A percentile compares a stretch with the other conserved stretches of the same genome.
Conservation (phyloP, 2,888 invertebrate species). For the Thymelicus lineola region DNA sequence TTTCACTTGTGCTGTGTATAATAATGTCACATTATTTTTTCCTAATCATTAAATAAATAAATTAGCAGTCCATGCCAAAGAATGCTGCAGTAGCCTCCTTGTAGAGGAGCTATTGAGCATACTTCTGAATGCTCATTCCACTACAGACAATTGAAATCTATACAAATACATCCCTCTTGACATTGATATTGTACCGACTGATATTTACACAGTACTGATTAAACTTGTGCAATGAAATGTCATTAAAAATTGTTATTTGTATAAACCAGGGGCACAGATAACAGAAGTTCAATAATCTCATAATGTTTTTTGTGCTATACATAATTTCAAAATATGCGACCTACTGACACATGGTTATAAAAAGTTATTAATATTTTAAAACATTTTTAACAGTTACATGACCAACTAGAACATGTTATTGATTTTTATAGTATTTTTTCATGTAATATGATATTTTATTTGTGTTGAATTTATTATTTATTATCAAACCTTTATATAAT, state of each 20-base stretch:
- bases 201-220: neutral
- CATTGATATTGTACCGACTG: neutral
- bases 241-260: neutral
- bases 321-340: constrained; percentile 37
- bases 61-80: no score
- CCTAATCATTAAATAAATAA: no score
- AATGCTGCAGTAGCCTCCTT: no score
- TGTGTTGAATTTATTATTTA: neutral
- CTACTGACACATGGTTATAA: constrained; percentile 38
- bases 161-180: neutral
- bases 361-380: neutral
- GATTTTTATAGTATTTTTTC: constrained; percentile 1
- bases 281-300: neutral
- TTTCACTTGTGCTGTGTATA: no score
- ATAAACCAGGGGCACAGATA: constrained; percentile 7
- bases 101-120: no score
- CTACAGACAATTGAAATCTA: no score
- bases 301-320: neutral
- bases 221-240: neutral
- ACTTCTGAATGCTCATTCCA: no score
- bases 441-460: neutral
- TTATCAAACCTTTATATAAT: neutral
- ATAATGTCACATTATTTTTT: no score
- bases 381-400: neutral
- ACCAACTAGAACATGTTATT: constrained; percentile 21